A percentile compares a stretch with the other conserved stretches of the same genome.
phyloP scores from a whole-genome alignment of 1,140 invertebrate genomes.

The Akabosia matsudoensis region DNA sequence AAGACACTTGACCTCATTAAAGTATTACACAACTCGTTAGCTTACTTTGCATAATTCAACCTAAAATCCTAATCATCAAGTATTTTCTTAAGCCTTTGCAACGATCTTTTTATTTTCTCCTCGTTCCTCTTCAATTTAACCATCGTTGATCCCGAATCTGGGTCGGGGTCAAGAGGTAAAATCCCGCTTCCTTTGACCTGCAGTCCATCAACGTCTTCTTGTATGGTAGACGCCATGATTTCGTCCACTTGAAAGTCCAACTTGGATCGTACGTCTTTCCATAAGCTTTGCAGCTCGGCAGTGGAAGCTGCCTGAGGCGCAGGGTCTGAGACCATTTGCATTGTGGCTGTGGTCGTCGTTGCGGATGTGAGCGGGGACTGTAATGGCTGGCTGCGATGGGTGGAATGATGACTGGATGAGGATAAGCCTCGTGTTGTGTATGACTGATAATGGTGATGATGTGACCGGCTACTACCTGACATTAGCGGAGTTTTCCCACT shows the following conservation, averaged over 20 bases:
- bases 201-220: background rate
- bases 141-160: background rate
- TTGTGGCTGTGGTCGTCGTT: background rate
- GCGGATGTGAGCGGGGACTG: background rate
- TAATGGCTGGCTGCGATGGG: background rate
- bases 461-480: background rate
- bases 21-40: no score
- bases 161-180: background rate
- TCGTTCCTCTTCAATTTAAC: background rate
- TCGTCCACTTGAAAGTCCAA: conserved; percentile 27
- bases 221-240: background rate
- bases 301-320: background rate
- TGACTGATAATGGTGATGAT: background rate
- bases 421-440: background rate
- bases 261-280: conserved; percentile 30
- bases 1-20: no score
- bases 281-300: conserved; percentile 24
- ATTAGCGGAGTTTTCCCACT: background rate
- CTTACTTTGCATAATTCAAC: no score
- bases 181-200: conserved; percentile 9
- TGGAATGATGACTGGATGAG: background rate
- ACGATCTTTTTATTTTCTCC: conserved; percentile 30
- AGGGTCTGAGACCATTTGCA: background rate
- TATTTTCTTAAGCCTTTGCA: conserved; percentile 31
- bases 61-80: conserved; percentile 29